phyloP scores from a whole-genome alignment of 2,888 invertebrate species.

The Hipparchia sbordonii region DNA sequence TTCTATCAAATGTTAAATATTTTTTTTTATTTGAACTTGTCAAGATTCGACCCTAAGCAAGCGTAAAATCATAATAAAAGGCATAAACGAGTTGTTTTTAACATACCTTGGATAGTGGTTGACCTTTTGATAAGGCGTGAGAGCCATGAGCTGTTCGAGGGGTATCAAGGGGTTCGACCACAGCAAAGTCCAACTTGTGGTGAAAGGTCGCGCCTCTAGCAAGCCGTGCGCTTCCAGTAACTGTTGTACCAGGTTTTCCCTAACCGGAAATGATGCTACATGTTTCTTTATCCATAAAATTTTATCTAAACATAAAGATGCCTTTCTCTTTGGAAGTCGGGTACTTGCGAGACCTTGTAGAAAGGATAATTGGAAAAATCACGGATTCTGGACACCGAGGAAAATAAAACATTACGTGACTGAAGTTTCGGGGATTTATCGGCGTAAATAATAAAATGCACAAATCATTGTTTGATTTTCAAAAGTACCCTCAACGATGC shows the following conservation, averaged over 20 bases:
- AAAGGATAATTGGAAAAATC: too few relatives aligned
- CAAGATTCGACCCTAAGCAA: too few relatives aligned
- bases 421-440: too few relatives aligned
- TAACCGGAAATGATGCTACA: slow-evolving; percentile 23
- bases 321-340: background rate
- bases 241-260: slow-evolving; percentile 22
- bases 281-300: background rate
- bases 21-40: background rate
- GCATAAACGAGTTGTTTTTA: background rate
- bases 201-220: slow-evolving; percentile 18
- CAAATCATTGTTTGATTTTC: too few relatives aligned
- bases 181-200: slow-evolving; percentile 23
- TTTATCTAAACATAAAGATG: background rate
- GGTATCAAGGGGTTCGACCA: slow-evolving; percentile 24
- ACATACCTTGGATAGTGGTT: slow-evolving; percentile 27
- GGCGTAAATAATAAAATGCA: too few relatives aligned
- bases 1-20: too few relatives aligned
- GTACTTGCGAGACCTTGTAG: too few relatives aligned
- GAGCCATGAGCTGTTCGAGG: slow-evolving; percentile 14
- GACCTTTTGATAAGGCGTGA: slow-evolving; percentile 22
- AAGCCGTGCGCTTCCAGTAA: slow-evolving; percentile 28
- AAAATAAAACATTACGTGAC: too few relatives aligned
- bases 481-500: too few relatives aligned
- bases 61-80: too few relatives aligned
- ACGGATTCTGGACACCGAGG: too few relatives aligned